Evolutionary conservation across 2,113 vertebrate species (phyloP).

Genomic region (Sialia sialis): DNA sequence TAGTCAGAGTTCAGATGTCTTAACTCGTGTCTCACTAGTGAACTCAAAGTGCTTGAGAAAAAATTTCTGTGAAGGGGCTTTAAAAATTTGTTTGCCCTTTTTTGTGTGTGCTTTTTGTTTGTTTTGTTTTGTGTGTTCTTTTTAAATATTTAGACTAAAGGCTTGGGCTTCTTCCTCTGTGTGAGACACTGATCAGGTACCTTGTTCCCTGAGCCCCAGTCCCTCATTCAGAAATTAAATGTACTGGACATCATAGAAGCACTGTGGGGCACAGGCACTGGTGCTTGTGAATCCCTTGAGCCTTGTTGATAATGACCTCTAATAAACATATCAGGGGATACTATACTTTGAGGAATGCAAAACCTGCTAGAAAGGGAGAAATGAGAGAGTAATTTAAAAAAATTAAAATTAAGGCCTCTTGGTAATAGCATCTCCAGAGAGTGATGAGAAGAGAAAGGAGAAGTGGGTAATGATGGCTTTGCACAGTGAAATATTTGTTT

Average conservation of each 20-base stretch:
- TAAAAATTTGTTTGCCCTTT: neutral
- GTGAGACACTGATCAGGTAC: neutral
- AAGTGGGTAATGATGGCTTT: neutral
- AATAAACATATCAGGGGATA: neutral
- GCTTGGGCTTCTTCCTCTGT: neutral
- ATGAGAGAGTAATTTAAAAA: neutral
- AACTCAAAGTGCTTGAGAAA: neutral
- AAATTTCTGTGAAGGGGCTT: neutral
- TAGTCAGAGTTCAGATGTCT: neutral
- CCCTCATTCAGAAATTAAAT: neutral
- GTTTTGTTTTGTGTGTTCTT: neutral
- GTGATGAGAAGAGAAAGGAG: neutral
- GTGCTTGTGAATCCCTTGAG: neutral
- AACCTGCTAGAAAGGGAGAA: neutral
- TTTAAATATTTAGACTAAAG: neutral
- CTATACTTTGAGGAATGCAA: neutral
- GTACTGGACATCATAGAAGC: neutral
- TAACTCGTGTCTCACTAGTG: neutral
- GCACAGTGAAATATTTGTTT: neutral
- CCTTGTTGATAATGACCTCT: neutral
- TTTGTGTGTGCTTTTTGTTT: neutral
- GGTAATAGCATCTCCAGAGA: neutral
- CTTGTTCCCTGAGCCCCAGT: neutral
- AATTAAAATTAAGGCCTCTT: neutral
- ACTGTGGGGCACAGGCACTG: neutral